Conservation (phyloP, 2,113 vertebrate genomes). For the Okapia johnstoni region DNA sequence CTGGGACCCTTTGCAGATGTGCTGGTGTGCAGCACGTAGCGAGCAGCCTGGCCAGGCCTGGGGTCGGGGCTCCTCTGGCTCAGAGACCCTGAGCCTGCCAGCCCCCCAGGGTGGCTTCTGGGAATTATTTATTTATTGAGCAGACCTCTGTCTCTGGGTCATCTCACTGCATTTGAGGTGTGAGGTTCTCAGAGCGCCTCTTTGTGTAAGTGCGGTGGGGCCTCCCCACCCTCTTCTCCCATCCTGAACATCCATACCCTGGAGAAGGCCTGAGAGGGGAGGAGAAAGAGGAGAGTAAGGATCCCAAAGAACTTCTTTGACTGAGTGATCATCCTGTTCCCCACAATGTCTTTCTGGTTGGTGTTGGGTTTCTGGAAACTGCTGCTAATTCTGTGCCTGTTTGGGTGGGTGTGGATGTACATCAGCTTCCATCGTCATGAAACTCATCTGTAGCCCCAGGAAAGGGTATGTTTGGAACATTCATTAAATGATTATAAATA, state of each 20-base stretch:
- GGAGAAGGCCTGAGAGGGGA: background rate
- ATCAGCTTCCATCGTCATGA: constrained; percentile 59
- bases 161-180: constrained; percentile 16
- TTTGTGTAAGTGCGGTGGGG: background rate
- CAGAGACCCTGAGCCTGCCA: background rate
- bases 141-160: constrained; percentile 59
- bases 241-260: background rate
- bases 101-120: background rate
- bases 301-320: background rate
- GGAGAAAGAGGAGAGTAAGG: background rate
- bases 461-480: constrained; percentile 61
- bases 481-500: constrained; percentile 80
- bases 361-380: background rate
- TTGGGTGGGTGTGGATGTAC: background rate
- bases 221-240: background rate
- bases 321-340: background rate
- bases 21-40: constrained; percentile 92
- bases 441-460: constrained; percentile 50
- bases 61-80: background rate
- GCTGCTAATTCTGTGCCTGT: background rate
- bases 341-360: background rate
- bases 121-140: constrained; percentile 51
- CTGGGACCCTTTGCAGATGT: constrained; percentile 98
- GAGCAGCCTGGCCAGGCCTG: background rate
- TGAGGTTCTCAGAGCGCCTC: background rate